Percentiles rank a stretch among this genome's conserved stretches.
These are phyloP conservation scores for Tetropium fuscum DNA, from an alignment of 2,888 invertebrate species.

Conservation along the genomic window DNA sequence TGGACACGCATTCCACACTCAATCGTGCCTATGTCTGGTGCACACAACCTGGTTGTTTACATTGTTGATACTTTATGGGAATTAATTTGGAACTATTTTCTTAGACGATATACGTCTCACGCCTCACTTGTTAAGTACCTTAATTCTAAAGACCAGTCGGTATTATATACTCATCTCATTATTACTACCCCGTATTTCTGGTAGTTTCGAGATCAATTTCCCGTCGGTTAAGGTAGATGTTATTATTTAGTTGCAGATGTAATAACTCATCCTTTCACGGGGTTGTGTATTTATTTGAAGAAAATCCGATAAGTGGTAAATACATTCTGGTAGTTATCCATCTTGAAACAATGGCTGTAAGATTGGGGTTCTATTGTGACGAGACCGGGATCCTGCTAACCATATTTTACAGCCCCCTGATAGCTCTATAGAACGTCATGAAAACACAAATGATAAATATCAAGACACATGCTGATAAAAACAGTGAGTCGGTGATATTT, in stretches of 20 bases:
- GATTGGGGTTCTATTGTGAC: slow-evolving; percentile 17
- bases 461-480: slow-evolving; percentile 47
- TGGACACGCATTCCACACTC: too few relatives aligned
- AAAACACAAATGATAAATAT: slow-evolving; percentile 46
- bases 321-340: slow-evolving; percentile 17
- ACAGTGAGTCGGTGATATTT: slow-evolving; percentile 36
- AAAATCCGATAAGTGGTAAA: slow-evolving; percentile 12
- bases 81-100: too few relatives aligned
- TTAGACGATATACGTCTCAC: too few relatives aligned
- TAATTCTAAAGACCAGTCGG: too few relatives aligned
- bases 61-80: too few relatives aligned
- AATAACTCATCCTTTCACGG: slow-evolving; percentile 8
- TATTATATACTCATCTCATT: too few relatives aligned
- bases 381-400: slow-evolving; percentile 11
- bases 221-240: too few relatives aligned
- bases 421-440: slow-evolving; percentile 33
- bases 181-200: too few relatives aligned
- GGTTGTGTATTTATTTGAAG: not conserved
- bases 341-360: slow-evolving; percentile 22
- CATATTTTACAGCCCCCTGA: slow-evolving; percentile 34
- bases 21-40: too few relatives aligned
- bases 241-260: not conserved
- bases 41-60: too few relatives aligned
- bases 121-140: too few relatives aligned
- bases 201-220: too few relatives aligned